Percentiles rank a stretch among this genome's conserved stretches.
phyloP scores from a whole-genome alignment of 37 sponge, comb jelly and placozoan species.

The Beroe ovata region DNA sequence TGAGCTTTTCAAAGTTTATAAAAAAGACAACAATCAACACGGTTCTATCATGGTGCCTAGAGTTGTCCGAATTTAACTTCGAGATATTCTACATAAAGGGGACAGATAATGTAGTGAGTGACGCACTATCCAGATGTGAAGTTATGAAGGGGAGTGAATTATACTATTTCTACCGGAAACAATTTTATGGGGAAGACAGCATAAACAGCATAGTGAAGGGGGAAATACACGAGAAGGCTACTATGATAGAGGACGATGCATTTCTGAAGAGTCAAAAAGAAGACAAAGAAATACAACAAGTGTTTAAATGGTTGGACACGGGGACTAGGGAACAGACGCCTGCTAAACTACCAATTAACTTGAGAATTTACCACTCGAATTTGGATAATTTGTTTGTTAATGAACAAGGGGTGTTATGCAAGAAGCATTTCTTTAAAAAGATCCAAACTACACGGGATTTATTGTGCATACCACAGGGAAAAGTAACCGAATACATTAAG shows the following conservation, averaged over 20 bases:
- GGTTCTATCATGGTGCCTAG: not conserved
- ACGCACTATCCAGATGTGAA: not conserved
- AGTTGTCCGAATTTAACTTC: not conserved
- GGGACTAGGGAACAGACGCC: not conserved
- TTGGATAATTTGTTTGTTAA: not conserved
- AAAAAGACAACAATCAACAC: not conserved
- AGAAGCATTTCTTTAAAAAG: not conserved
- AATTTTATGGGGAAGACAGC: not conserved
- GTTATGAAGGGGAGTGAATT: not conserved
- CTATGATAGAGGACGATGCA: not conserved
- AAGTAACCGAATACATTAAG: not conserved
- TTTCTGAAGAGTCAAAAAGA: not conserved
- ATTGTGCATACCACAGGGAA: not conserved
- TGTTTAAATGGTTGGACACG: not conserved
- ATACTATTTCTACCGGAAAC: not conserved
- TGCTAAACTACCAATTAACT: not conserved
- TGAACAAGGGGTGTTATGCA: conserved; percentile 30
- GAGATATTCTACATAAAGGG: not conserved
- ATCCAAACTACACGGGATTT: not conserved
- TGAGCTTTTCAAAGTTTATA: not conserved
- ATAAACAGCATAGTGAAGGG: not conserved
- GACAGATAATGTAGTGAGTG: conserved; percentile 3
- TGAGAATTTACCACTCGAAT: conserved; percentile 10
- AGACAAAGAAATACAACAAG: conserved; percentile 23
- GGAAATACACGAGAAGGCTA: not conserved